Evolutionary conservation across 2,888 invertebrate genomes (phyloP).

Genomic region (Yponomeuta evonymella): DNA sequence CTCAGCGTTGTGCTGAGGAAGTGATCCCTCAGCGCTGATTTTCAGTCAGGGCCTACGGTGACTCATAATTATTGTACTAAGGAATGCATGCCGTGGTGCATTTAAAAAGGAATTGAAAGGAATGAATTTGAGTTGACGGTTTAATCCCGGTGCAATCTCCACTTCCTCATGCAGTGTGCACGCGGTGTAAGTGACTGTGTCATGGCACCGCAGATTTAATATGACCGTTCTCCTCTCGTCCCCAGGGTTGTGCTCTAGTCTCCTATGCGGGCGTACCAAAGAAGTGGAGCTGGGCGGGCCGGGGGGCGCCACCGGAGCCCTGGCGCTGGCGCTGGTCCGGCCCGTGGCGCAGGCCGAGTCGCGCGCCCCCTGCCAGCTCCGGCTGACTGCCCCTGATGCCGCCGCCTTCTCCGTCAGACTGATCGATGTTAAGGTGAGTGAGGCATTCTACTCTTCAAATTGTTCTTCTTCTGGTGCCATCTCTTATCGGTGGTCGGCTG

Average conservation of each 20-base stretch:
- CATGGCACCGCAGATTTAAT: neutral
- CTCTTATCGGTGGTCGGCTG: no score
- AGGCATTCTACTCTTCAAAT: neutral
- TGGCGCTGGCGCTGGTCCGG: conserved; percentile 58
- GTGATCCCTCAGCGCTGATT: no score
- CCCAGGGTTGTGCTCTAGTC: conserved; percentile 57
- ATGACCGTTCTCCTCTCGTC: conserved; percentile 22
- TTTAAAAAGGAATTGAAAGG: no score
- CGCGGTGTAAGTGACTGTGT: conserved; percentile 2
- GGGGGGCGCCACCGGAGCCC: conserved; percentile 49
- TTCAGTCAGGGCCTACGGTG: no score
- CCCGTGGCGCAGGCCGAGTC: conserved; percentile 36
- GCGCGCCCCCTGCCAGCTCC: conserved; percentile 50
- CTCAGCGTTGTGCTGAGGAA: no score
- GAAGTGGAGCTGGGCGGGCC: conserved; percentile 57
- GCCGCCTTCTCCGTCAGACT: conserved; percentile 63
- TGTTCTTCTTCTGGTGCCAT: neutral
- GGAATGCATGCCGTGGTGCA: no score
- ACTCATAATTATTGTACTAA: no score
- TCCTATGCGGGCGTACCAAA: conserved; percentile 66
- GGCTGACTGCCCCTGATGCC: conserved; percentile 61
- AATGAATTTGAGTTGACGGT: no score
- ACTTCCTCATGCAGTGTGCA: no score
- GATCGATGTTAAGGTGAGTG: conserved; percentile 64
- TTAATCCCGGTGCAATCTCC: no score